A percentile compares a stretch with the other conserved stretches of the same genome.
phyloP scores from a whole-genome alignment of 2,888 invertebrate genomes.

The Podotricha telesiphe region DNA sequence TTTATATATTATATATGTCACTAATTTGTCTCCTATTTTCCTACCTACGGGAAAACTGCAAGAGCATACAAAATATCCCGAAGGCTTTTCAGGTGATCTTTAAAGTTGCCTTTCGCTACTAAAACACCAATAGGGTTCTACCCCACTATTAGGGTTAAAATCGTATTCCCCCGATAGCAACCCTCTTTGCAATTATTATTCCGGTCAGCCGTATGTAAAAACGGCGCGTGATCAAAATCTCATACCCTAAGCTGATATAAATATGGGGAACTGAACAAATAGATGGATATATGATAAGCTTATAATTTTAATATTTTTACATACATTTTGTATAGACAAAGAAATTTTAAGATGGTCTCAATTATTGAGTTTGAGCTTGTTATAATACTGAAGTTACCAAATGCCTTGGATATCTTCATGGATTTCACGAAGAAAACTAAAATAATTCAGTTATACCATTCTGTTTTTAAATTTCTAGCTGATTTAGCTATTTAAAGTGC shows the following conservation, averaged over 20 bases:
- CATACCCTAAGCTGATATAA: constrained; percentile 51
- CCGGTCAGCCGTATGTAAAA: constrained; percentile 65
- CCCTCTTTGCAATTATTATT: constrained; percentile 58
- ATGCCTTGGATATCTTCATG: too few relatives aligned
- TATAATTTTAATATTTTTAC: constrained; percentile 16
- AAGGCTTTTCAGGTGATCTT: background rate
- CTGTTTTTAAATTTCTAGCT: too few relatives aligned
- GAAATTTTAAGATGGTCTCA: too few relatives aligned
- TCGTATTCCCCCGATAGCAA: constrained; percentile 4
- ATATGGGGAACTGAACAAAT: constrained; percentile 43
- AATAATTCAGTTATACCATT: too few relatives aligned
- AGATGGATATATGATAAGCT: constrained; percentile 29
- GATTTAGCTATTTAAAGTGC: too few relatives aligned
- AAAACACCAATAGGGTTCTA: constrained; percentile 10
- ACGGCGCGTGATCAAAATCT: constrained; percentile 59
- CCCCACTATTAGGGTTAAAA: constrained; percentile 22
- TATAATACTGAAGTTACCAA: too few relatives aligned
- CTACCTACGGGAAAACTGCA: background rate
- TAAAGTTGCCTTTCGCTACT: background rate
- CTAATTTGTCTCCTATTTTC: too few relatives aligned
- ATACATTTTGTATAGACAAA: background rate
- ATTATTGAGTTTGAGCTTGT: too few relatives aligned
- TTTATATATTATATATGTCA: too few relatives aligned
- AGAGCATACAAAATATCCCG: background rate
- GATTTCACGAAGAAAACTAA: too few relatives aligned